phyloP scores from a whole-genome alignment of 1,140 invertebrate species.

The Megalopta genalis region DNA sequence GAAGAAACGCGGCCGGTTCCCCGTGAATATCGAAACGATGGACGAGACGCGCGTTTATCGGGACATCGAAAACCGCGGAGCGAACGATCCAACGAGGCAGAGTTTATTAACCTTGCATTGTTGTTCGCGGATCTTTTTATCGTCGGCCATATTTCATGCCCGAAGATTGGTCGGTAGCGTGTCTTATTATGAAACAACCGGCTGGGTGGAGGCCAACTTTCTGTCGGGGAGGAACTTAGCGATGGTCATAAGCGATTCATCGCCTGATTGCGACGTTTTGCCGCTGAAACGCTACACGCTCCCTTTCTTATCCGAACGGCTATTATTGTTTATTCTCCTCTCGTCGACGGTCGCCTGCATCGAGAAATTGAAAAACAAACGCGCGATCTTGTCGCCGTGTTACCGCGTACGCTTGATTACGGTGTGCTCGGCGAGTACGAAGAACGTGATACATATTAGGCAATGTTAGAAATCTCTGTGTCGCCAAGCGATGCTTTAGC shows the following conservation, averaged over 20 bases:
- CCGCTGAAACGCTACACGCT: neutral
- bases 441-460: no score
- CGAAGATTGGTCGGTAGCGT: constrained; percentile 5
- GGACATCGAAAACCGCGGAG: neutral
- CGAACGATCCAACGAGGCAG: neutral
- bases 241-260: constrained; percentile 1
- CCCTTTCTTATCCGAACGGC: neutral
- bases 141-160: neutral
- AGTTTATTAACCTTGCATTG: constrained; percentile 1
- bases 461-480: no score
- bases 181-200: neutral
- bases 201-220: constrained; percentile 1
- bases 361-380: no score
- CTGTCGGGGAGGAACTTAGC: neutral
- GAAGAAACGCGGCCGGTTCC: neutral
- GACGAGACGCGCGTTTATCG: neutral
- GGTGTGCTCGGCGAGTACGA: no score
- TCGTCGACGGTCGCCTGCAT: no score
- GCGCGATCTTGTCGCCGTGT: no score
- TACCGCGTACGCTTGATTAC: no score
- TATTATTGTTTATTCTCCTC: neutral
- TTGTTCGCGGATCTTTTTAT: neutral
- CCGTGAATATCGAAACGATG: constrained; percentile 34
- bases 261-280: neutral
- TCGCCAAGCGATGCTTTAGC: no score